Percentiles rank a stretch among this genome's conserved stretches.
phyloP scores from a whole-genome alignment of 2,797 vertebrate species.

The Gallinago nigripennis region DNA sequence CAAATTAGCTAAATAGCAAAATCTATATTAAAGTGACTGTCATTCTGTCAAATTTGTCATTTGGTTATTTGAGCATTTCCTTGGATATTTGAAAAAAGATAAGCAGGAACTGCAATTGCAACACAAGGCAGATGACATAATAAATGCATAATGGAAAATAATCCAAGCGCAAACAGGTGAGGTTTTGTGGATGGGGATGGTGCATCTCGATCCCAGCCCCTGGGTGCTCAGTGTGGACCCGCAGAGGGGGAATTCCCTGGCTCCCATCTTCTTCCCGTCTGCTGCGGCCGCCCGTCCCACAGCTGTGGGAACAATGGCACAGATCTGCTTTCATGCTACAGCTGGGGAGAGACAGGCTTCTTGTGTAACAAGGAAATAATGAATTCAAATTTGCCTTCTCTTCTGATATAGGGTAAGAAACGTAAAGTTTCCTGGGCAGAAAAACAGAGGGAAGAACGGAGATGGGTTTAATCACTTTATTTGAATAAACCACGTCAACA shows the following conservation, averaged over 20 bases:
- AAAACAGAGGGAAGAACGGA: neutral
- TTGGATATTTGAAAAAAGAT: neutral
- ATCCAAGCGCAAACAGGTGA: rapidly evolving
- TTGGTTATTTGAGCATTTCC: neutral
- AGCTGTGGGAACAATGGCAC: neutral
- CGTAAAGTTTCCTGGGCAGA: neutral
- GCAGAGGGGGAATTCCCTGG: neutral
- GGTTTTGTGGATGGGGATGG: neutral
- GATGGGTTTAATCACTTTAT: neutral
- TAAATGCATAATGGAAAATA: neutral
- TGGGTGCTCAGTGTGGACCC: neutral
- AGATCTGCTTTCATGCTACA: neutral
- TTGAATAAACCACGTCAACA: neutral
- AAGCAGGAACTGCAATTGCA: neutral
- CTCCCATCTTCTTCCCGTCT: neutral
- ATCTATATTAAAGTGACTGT: neutral
- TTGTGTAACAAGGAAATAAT: neutral
- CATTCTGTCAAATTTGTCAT: neutral
- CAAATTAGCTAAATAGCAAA: neutral
- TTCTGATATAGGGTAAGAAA: neutral
- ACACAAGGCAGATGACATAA: neutral
- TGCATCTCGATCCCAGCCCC: rapidly evolving
- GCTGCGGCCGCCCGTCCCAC: neutral
- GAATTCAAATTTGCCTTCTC: neutral
- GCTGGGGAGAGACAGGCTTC: conserved; percentile 30